Evolutionary conservation across 2,113 vertebrate genomes (phyloP), one percentile per base, ranked within the genome.

Genomic region (Glaucomys volans): DNA sequence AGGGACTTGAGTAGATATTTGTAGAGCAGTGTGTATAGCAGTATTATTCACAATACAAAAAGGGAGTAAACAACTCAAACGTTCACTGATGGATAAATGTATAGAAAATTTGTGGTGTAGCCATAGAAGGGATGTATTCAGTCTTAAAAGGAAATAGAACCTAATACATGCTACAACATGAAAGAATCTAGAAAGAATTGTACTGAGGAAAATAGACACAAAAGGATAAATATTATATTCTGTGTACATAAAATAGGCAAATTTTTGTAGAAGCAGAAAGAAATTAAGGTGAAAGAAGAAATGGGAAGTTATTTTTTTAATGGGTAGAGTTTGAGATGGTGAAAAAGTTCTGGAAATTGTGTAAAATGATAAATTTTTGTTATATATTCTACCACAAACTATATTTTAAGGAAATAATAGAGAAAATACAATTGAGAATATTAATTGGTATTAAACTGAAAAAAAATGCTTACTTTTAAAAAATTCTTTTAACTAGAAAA

Each of bases 31-130:
- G 54, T 66, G 74, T 44, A 90, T 26, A 83, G 40, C 85, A 83
- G 72, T 52, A 47, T 72, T 80, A 75, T 40, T 86, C 54, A 90
- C 32, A 81, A 81, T 90, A 90, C 82, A 32, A 44, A 75, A 94
- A 93, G 57, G 4, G 47, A 67, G 7, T 57, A 81, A 90, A 81
- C 26, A 75, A 79, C 37, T 24, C 37, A 93, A 37, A 66, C 74
- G 54, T 64, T 62, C 24, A n/a, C 11, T 86, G 12, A 52, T 3
- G 10, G 42, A 18, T 79, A 7, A 77, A 37, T 75, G 47, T 37
- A 62, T 66, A 67, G 86, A 24, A 37, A 74, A 54, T 30, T 72
- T 75, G 17, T 69, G 30, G 18, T 74, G 47, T 86, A 64, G 40
- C 13, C 72, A 47, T 69, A 80, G 8, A 79, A 18, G 37, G 6